Evolutionary conservation across 1,140 invertebrate genomes (phyloP), one percentile per base, ranked within the genome.

Genomic region (Lepidotrigona ventralis): DNA sequence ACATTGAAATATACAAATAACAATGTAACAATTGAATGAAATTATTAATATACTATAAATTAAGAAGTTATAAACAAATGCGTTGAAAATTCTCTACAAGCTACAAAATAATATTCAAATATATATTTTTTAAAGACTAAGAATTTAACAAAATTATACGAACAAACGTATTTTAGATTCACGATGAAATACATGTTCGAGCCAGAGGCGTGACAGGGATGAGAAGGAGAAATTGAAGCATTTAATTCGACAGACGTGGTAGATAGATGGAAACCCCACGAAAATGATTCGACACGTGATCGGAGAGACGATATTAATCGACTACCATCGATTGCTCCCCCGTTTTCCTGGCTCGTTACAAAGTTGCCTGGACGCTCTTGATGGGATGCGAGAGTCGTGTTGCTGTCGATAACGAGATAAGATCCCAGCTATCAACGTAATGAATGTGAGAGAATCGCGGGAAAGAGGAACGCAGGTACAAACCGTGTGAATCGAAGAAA

Each of bases 401-500:
- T 81, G 85, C 51, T 73, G 76, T 85, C 82, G 85, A 87, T 87
- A 90, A 85, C 46, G 6, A 86, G 91, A 92, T 91, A 91, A 92
- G 87, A 87, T 88, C 79, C 72, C 51, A 54, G 60, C 85, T 76
- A 71, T 29, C 23, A 29, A 83, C 78, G 81, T 90, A 89, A 92
- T 90, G 81, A 91, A 90, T 90, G 91, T 91, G 91, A 89, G 91
- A 92, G 87, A 91, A 84, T 78, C 70, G 39, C 39, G 39, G 78
- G 73, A 75, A 80, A 68, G 63, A 54, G 15, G 21, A 63, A n/a
- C 33, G 68, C 83, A 89, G 87, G 76, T 89, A 86, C 19, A 60
- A 81, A 79, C 68, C 85, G 87, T 84, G 86, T 79, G 88, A 90
- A 87, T 78, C 66, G 46, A 29, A 29, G 14, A 17, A 63, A 14